Evolutionary conservation across 2,797 vertebrate species (phyloP).

Genomic region (Cuniculus paca): DNA sequence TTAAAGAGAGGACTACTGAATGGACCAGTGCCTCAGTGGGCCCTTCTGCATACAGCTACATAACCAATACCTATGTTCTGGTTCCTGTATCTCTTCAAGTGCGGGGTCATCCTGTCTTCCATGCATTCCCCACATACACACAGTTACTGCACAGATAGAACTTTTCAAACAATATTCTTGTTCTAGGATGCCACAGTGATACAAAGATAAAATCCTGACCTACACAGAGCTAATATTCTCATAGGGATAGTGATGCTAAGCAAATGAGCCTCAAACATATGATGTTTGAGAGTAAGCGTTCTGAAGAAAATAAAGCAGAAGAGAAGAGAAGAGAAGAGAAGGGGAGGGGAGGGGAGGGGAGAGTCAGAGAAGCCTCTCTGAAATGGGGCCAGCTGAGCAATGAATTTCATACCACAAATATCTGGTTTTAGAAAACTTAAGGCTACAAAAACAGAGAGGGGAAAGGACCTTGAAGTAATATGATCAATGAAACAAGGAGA

Average conservation of each 20-base stretch:
- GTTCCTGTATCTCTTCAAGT: not conserved
- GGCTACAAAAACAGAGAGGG: not conserved
- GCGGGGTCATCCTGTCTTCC: not conserved
- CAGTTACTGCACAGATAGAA: not conserved
- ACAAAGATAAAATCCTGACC: not conserved
- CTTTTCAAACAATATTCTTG: not conserved
- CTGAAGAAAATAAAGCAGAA: not conserved
- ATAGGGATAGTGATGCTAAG: not conserved
- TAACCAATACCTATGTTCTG: fast-evolving
- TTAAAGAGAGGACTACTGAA: not conserved
- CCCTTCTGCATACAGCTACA: fast-evolving
- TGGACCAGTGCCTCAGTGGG: fast-evolving
- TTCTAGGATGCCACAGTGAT: not conserved
- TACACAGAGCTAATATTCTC: not conserved
- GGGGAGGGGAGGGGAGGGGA: not conserved
- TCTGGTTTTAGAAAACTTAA: not conserved
- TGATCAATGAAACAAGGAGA: fast-evolving
- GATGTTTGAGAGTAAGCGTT: not conserved
- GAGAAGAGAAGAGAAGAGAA: too few species aligned
- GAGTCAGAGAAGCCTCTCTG: not conserved
- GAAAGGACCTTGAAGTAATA: not conserved
- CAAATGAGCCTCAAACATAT: not conserved
- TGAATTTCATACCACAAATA: not conserved
- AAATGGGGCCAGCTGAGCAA: not conserved
- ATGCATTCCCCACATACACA: not conserved